A percentile compares a stretch with the other conserved stretches of the same genome.
Conservation (phyloP, 2,797 vertebrate species). For the Lycodopsis pacificus region DNA sequence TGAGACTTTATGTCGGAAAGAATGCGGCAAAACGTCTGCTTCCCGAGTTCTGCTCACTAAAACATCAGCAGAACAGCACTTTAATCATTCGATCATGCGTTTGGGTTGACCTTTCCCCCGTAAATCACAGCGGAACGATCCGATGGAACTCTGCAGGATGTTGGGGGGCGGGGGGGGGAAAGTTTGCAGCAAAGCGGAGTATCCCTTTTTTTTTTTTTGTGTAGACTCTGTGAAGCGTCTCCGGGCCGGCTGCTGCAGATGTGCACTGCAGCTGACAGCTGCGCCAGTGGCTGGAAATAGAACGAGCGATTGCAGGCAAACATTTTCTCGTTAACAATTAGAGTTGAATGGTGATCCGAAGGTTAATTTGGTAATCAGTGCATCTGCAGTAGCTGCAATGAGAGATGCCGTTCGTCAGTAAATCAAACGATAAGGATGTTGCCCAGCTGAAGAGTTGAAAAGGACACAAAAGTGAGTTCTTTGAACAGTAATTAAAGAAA, state of each 20-base stretch:
- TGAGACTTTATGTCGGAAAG: constrained; percentile 24
- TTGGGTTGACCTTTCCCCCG: constrained; percentile 24
- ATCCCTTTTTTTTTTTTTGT: not conserved
- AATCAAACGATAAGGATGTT: constrained; percentile 33
- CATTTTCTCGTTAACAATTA: constrained; percentile 72
- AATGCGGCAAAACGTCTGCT: constrained; percentile 29
- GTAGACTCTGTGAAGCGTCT: constrained; percentile 2
- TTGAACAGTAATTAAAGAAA: not conserved
- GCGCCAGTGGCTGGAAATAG: constrained; percentile 60
- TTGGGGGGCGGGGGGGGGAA: not conserved
- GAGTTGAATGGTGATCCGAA: constrained; percentile 64
- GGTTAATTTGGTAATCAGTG: constrained; percentile 84
- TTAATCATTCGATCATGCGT: constrained; percentile 48
- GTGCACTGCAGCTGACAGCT: constrained; percentile 84
- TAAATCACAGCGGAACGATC: constrained; percentile 51
- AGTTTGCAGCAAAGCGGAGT: constrained; percentile 20
- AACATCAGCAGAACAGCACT: constrained; percentile 36
- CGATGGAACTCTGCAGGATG: constrained; percentile 38
- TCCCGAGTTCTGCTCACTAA: not conserved
- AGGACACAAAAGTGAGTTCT: constrained; percentile 15
- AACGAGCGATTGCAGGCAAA: constrained; percentile 64
- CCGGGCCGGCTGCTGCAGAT: constrained; percentile 70
- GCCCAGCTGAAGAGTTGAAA: constrained; percentile 34
- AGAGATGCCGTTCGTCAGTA: constrained; percentile 43
- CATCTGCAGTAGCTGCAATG: constrained; percentile 67